A percentile compares a stretch with the other conserved stretches of the same genome.
phyloP scores from a whole-genome alignment of 2,113 vertebrate species.

The Chunga burmeisteri region DNA sequence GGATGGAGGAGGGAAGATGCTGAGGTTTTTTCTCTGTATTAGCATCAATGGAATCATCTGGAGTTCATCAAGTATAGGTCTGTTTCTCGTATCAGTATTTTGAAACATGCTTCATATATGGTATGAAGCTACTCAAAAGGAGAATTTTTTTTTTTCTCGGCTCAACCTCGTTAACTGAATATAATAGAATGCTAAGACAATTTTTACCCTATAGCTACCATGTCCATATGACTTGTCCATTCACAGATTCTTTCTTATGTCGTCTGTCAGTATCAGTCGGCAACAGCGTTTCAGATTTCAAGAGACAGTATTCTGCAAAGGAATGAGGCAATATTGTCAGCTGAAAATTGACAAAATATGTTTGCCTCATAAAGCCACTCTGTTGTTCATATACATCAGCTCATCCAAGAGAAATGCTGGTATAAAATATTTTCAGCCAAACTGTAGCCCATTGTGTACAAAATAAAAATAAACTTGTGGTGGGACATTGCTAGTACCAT shows the following conservation, averaged over 20 bases:
- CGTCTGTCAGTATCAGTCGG: neutral
- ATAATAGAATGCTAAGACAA: neutral
- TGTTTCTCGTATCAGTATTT: slow-evolving; percentile 57
- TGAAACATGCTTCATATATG: neutral
- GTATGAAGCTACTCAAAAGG: neutral
- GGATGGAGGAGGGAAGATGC: neutral
- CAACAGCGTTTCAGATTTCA: neutral
- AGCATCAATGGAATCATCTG: slow-evolving; percentile 55
- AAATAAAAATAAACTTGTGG: neutral
- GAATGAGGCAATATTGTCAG: neutral
- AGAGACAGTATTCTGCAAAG: neutral
- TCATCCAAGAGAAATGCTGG: neutral
- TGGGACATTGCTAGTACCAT: neutral
- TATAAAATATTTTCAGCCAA: neutral
- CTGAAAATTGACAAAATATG: neutral
- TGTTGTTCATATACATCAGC: neutral
- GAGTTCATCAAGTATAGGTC: slow-evolving; percentile 50
- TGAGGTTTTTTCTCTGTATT: neutral
- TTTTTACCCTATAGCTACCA: neutral
- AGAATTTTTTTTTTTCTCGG: neutral
- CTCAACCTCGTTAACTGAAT: neutral
- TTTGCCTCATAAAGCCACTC: neutral
- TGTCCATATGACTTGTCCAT: neutral
- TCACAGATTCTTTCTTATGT: neutral
- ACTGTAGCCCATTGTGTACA: neutral